Evolutionary conservation across 1,140 invertebrate genomes (phyloP).

Genomic region (Dinothrombium tinctorium): DNA sequence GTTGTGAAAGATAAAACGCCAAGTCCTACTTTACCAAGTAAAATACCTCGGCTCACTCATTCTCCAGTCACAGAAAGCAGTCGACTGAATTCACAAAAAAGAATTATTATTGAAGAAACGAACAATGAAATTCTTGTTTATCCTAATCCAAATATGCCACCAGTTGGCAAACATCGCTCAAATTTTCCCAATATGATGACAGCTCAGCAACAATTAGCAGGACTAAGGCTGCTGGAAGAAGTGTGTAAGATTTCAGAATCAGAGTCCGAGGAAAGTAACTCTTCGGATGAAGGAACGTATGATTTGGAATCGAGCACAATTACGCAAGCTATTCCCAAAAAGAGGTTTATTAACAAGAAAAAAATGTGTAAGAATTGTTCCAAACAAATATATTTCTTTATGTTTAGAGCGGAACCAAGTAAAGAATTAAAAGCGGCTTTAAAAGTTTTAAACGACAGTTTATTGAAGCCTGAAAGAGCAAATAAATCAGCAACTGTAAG

Average conservation of each 20-base stretch:
- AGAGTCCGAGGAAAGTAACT: background rate
- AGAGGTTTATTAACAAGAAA: too few relatives aligned
- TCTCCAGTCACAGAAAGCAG: background rate
- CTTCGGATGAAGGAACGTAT: background rate
- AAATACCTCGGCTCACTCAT: constrained; percentile 11
- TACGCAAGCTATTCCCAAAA: background rate
- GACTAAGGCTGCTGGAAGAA: constrained; percentile 1
- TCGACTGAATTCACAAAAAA: constrained; percentile 2
- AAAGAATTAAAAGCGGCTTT: constrained; percentile 49
- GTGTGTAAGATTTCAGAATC: constrained; percentile 3
- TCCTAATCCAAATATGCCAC: constrained; percentile 3
- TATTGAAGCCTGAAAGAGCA: constrained; percentile 29
- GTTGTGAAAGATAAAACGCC: constrained; percentile 18
- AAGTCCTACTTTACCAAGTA: background rate
- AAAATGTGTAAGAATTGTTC: background rate
- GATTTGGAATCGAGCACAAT: background rate
- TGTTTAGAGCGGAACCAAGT: constrained; percentile 32
- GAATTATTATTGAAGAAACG: constrained; percentile 10
- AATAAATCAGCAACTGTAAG: constrained; percentile 10
- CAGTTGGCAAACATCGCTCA: constrained; percentile 2
- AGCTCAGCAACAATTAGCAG: background rate
- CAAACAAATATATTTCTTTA: constrained; percentile 17
- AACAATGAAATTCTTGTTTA: constrained; percentile 8
- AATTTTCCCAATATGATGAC: constrained; percentile 4
- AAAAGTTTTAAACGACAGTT: constrained; percentile 50